A percentile compares a stretch with the other conserved stretches of the same genome.
These are phyloP conservation scores for Hipposideros larvatus DNA, from an alignment of 2,797 vertebrate genomes.

Conservation along the genomic window DNA sequence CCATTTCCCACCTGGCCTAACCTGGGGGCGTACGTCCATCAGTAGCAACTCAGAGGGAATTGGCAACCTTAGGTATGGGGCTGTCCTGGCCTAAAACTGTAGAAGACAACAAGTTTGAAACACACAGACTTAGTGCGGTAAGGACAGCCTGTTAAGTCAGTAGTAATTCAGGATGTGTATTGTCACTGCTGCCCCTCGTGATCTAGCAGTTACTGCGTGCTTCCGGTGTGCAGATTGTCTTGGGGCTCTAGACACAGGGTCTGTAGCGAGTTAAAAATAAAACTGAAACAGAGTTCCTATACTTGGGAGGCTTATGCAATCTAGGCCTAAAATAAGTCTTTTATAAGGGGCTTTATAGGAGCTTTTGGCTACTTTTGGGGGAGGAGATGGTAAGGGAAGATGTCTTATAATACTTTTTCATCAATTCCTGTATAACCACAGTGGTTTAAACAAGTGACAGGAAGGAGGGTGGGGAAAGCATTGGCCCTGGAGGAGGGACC, in stretches of 20 bases:
- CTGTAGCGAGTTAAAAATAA: constrained; percentile 54
- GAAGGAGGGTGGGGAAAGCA: background rate
- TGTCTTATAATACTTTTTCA: constrained; percentile 41
- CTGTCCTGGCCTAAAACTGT: background rate
- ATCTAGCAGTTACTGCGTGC: background rate
- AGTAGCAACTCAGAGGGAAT: background rate
- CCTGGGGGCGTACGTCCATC: background rate
- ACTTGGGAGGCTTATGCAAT: constrained; percentile 10
- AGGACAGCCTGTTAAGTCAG: background rate
- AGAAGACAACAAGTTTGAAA: background rate
- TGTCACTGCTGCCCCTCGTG: background rate
- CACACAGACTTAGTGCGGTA: background rate
- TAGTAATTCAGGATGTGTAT: background rate
- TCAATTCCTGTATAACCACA: constrained; percentile 50
- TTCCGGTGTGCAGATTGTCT: background rate
- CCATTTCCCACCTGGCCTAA: background rate
- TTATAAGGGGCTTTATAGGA: background rate
- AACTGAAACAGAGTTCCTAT: background rate
- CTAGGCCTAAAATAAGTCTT: constrained; percentile 7
- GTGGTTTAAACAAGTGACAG: constrained; percentile 53
- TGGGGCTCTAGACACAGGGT: background rate
- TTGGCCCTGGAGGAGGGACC: background rate
- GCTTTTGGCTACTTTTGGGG: constrained; percentile 9
- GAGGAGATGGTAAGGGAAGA: background rate
- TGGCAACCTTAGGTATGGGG: background rate